Conservation (phyloP, 2,113 vertebrate genomes). For the Jaculus jaculus region DNA sequence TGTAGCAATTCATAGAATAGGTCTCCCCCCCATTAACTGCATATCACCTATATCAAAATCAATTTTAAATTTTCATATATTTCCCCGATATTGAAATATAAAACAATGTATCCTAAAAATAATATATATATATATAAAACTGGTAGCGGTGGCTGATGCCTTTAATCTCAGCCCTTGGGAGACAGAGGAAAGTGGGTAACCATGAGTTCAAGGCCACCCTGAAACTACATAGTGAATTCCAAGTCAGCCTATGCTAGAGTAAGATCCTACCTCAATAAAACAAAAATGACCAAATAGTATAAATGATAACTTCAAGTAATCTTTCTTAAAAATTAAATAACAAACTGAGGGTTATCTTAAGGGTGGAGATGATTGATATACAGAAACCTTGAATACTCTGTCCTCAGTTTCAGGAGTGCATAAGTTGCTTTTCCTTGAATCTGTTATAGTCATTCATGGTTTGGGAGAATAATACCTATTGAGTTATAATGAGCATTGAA, state of each 20-base stretch:
- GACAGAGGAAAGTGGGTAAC: too few relatives aligned
- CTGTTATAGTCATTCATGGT: neutral
- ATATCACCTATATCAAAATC: constrained; percentile 69
- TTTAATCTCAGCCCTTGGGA: too few relatives aligned
- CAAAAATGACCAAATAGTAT: constrained; percentile 49
- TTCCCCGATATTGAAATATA: neutral
- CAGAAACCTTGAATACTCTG: neutral
- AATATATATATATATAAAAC: constrained; percentile 43
- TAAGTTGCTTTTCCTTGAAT: neutral
- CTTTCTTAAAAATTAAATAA: constrained; percentile 47
- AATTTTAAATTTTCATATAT: neutral
- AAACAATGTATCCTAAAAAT: neutral
- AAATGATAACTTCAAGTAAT: constrained; percentile 49
- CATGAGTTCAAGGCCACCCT: too few relatives aligned
- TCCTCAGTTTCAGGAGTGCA: neutral
- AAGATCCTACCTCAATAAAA: too few relatives aligned
- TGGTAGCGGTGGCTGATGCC: too few relatives aligned
- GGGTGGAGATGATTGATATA: neutral
- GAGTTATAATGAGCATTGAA: neutral
- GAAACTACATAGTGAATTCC: too few relatives aligned
- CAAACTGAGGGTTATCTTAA: too few relatives aligned
- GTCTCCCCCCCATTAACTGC: constrained; percentile 61
- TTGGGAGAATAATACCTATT: rapidly evolving
- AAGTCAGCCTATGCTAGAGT: too few relatives aligned
- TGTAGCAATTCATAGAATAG: constrained; percentile 56